A percentile compares a stretch with the other conserved stretches of the same genome.
Evolutionary conservation across 2,888 invertebrate genomes (phyloP).

Genomic region (Stictocephala bisonia): DNA sequence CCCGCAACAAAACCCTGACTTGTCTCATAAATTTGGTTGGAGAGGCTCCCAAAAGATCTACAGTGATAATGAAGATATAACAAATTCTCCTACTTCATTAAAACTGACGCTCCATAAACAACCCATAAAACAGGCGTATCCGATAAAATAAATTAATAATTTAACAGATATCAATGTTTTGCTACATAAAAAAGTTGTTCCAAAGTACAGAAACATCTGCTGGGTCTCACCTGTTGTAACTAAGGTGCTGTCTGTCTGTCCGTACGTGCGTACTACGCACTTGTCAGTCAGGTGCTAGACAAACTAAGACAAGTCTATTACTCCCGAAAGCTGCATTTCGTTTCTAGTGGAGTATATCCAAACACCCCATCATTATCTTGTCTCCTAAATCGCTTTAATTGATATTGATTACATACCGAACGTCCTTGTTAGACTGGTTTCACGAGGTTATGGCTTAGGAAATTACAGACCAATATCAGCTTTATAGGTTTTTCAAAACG

Average conservation of each 20-base stretch:
- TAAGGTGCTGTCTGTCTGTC: background rate
- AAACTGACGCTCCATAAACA: slow-evolving; percentile 24
- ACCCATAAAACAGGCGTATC: slow-evolving; percentile 39
- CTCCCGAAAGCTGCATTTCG: no score
- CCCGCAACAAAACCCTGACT: slow-evolving; percentile 23
- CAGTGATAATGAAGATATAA: slow-evolving; percentile 5
- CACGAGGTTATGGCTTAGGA: no score
- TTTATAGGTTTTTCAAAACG: no score
- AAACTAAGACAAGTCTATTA: no score
- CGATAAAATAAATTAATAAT: slow-evolving; percentile 41
- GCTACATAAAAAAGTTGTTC: slow-evolving; percentile 14
- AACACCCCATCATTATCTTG: no score
- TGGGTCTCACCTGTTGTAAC: slow-evolving; percentile 3
- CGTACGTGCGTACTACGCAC: background rate
- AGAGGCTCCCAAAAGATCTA: background rate
- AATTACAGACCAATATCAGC: no score
- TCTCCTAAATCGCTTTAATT: no score
- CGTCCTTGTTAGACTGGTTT: no score
- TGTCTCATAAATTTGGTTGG: slow-evolving; percentile 17
- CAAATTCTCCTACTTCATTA: slow-evolving; percentile 7
- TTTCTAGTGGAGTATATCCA: no score
- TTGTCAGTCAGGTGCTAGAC: slow-evolving; percentile 1
- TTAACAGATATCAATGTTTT: slow-evolving; percentile 26
- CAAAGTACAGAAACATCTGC: slow-evolving; percentile 16
- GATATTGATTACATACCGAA: no score